Conservation (phyloP, 1,140 invertebrate genomes). For the Apis laboriosa region DNA sequence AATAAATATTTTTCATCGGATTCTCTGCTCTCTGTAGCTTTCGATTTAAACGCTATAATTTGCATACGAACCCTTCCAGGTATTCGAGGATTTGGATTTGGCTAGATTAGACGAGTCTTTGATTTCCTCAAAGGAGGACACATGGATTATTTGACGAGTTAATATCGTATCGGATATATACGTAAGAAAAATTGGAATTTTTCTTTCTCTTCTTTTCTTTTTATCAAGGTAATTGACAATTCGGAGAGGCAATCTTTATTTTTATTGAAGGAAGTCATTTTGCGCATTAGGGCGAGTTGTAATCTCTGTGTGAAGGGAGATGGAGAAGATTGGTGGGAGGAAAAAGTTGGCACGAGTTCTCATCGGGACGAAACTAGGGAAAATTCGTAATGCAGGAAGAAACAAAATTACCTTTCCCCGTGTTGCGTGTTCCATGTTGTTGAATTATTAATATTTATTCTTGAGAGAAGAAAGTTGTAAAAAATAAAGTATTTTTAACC, state of each 20-base stretch:
- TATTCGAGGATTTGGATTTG: neutral
- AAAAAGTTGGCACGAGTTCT: conserved; percentile 9
- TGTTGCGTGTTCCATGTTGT: neutral
- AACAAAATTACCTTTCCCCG: neutral
- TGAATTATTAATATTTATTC: neutral
- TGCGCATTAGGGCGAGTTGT: neutral
- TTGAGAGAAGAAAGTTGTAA: neutral
- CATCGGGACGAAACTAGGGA: neutral
- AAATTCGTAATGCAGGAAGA: neutral
- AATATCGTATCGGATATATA: no score
- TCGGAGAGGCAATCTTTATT: neutral
- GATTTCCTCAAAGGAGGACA: no score
- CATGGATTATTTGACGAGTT: no score
- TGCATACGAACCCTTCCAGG: neutral
- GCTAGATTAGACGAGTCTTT: neutral
- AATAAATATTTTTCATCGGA: neutral
- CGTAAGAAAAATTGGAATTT: no score
- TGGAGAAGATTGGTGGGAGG: neutral
- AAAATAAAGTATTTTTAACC: no score
- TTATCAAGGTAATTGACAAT: neutral
- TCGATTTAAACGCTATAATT: neutral
- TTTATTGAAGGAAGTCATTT: neutral
- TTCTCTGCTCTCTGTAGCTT: neutral
- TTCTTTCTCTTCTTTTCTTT: no score
- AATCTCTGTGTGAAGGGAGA: neutral